phyloP scores from a whole-genome alignment of 2,888 invertebrate species.

The Polymixis flavicincta region DNA sequence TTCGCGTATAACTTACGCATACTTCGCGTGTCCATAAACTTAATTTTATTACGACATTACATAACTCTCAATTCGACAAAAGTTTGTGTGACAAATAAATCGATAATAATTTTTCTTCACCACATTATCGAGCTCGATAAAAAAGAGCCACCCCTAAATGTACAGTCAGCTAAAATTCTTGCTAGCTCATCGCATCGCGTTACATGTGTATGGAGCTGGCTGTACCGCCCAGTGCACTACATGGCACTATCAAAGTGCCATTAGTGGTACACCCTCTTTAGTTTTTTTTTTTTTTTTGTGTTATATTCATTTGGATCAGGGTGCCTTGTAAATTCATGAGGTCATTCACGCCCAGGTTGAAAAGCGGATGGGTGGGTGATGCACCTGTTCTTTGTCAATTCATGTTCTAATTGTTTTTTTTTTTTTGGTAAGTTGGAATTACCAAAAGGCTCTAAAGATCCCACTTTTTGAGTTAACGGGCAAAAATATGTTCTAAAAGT shows the following conservation, averaged over 20 bases:
- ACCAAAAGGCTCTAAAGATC: neutral
- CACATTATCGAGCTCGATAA: constrained; percentile 20
- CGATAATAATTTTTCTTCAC: constrained; percentile 30
- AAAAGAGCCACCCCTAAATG: constrained; percentile 59
- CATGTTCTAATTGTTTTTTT: neutral
- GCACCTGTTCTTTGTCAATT: constrained; percentile 25
- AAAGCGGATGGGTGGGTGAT: constrained; percentile 31
- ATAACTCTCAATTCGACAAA: constrained; percentile 51
- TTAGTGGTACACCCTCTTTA: constrained; percentile 76
- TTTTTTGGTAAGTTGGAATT: neutral
- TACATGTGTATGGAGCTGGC: constrained; percentile 69
- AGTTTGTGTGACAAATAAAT: constrained; percentile 32
- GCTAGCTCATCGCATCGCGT: constrained; percentile 74
- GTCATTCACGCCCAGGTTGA: constrained; percentile 63
- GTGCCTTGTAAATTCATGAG: constrained; percentile 62
- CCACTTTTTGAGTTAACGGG: neutral
- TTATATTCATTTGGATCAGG: constrained; percentile 72
- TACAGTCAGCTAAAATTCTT: constrained; percentile 62
- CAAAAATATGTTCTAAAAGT: neutral
- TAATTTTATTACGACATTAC: constrained; percentile 51
- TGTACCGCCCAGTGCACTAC: constrained; percentile 66
- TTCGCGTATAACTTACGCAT: constrained; percentile 54
- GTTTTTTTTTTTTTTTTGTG: constrained; percentile 69
- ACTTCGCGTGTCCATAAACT: constrained; percentile 51
- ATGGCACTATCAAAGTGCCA: constrained; percentile 77